Evolutionary conservation across 1,140 invertebrate genomes (phyloP).

Genomic region (Pemphigus obesinymphae): DNA sequence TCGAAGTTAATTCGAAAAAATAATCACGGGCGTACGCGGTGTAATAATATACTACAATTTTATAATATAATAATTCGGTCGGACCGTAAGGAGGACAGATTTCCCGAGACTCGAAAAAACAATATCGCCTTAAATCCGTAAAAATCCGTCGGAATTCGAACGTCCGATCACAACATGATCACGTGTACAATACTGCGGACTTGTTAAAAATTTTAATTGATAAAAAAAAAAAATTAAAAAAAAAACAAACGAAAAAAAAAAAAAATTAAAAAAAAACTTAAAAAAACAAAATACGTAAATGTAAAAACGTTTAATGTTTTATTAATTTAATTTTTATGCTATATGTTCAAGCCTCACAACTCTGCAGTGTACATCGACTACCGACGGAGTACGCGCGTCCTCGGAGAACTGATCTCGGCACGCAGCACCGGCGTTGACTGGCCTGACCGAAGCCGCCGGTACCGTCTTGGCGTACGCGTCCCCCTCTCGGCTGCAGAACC

Average conservation of each 20-base stretch:
- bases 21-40: not conserved
- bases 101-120: conserved; percentile 15
- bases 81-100: not conserved
- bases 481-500: not conserved
- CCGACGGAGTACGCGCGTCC: conserved; percentile 12
- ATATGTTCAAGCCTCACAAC: not conserved
- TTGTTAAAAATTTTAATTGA: no score
- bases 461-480: conserved; percentile 15
- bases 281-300: not conserved
- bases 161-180: not conserved
- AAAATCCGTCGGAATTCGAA: conserved; percentile 25
- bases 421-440: conserved; percentile 40
- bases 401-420: conserved; percentile 37
- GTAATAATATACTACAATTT: no score
- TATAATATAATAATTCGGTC: no score
- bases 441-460: conserved; percentile 6
- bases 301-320: not conserved
- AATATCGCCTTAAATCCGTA: not conserved
- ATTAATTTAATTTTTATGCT: not conserved
- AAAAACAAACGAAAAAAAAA: no score
- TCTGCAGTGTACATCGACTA: conserved; percentile 25
- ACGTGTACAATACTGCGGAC: not conserved
- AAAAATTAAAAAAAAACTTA: no score
- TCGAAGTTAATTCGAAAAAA: not conserved
- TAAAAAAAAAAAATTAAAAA: no score